Conservation (phyloP, 1,140 invertebrate genomes). For the Cydia strobilella region DNA sequence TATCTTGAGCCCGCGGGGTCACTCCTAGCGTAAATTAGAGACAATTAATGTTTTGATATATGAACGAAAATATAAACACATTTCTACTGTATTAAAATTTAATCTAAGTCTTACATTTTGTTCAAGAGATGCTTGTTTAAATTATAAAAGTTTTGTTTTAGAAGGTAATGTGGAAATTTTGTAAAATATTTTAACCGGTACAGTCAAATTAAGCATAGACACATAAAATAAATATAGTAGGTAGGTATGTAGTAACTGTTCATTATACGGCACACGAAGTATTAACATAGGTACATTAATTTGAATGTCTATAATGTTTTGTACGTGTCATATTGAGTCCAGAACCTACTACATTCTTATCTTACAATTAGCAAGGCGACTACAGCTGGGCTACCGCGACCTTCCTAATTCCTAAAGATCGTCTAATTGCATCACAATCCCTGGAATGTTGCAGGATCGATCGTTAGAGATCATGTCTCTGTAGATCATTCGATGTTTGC, state of each 20-base stretch:
- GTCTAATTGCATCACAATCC: too few relatives aligned
- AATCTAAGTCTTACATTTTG: conserved; percentile 26
- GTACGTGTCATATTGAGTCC: too few relatives aligned
- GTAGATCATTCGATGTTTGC: too few relatives aligned
- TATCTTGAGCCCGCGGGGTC: conserved; percentile 52
- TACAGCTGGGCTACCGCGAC: too few relatives aligned
- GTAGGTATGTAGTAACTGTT: neutral
- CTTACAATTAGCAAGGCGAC: too few relatives aligned
- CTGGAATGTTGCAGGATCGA: too few relatives aligned
- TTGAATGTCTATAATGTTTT: too few relatives aligned
- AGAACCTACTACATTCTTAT: too few relatives aligned
- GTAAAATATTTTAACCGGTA: neutral
- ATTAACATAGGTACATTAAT: too few relatives aligned
- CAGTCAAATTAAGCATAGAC: neutral
- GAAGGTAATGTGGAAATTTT: neutral
- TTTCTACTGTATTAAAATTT: conserved; percentile 33
- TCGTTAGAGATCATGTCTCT: too few relatives aligned
- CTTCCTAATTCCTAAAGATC: too few relatives aligned
- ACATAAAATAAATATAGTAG: neutral
- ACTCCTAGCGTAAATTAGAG: conserved; percentile 48
- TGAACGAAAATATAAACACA: conserved; percentile 50
- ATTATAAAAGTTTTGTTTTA: neutral
- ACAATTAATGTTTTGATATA: conserved; percentile 45
- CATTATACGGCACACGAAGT: too few relatives aligned
- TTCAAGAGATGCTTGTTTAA: neutral